Conservation (phyloP, 2,888 invertebrate genomes). For the Polyommatus icarus region DNA sequence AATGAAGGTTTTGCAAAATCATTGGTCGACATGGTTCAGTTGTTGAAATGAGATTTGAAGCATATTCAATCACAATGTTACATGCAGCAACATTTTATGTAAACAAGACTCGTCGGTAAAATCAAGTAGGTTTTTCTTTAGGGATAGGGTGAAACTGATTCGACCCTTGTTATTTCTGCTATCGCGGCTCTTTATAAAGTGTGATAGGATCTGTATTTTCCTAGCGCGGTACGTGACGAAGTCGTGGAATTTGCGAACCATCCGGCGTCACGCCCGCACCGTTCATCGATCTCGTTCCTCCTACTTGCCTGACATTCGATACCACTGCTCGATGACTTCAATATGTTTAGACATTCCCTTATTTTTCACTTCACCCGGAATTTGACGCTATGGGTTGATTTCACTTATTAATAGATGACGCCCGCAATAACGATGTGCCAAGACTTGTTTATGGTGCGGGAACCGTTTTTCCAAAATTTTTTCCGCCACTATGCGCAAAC, state of each 20-base stretch:
- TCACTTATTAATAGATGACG: too few species aligned
- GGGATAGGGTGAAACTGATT: slow-evolving; percentile 18
- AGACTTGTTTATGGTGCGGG: too few species aligned
- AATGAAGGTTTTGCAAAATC: too few species aligned
- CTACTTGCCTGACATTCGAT: not conserved
- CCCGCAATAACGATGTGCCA: too few species aligned
- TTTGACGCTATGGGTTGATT: too few species aligned
- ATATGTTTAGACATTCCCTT: not conserved
- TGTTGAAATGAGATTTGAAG: not conserved
- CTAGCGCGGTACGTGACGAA: slow-evolving; percentile 52
- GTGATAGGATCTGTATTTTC: slow-evolving; percentile 40
- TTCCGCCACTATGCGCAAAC: too few species aligned
- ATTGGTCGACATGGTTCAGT: too few species aligned
- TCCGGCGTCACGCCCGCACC: slow-evolving; percentile 56
- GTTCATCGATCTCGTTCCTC: slow-evolving; percentile 49
- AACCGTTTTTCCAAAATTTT: too few species aligned
- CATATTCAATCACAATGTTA: too few species aligned
- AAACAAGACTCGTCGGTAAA: not conserved
- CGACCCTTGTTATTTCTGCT: slow-evolving; percentile 34
- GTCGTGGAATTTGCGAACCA: slow-evolving; percentile 41
- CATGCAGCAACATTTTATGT: not conserved
- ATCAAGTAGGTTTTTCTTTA: not conserved
- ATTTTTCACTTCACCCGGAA: too few species aligned
- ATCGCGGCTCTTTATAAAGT: slow-evolving; percentile 38
- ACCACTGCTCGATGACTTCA: not conserved